Conservation (phyloP, 2,113 vertebrate genomes). For the Platichthys flesus region DNA sequence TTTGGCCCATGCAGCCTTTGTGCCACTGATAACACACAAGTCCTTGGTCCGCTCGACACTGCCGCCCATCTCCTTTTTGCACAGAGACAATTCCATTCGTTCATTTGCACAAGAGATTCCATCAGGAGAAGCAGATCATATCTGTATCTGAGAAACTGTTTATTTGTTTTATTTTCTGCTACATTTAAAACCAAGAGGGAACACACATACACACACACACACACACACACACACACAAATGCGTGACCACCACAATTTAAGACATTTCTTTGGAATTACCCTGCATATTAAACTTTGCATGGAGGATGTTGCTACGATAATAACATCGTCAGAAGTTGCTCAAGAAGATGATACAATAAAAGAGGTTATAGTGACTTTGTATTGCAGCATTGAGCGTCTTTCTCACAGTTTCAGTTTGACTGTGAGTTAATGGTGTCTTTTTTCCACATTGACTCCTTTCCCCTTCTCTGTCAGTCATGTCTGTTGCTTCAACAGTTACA, state of each 20-base stretch:
- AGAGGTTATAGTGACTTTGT: neutral
- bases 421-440: conserved; percentile 2
- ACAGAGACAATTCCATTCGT: conserved; percentile 52
- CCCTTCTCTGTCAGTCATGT: no score
- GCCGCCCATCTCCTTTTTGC: conserved; percentile 46
- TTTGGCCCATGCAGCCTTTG: neutral
- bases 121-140: conserved; percentile 66
- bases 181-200: conserved; percentile 54
- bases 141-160: conserved; percentile 66
- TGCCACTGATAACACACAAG: conserved; percentile 4
- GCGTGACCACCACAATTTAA: neutral
- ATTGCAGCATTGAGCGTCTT: no score
- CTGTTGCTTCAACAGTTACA: conserved; percentile 53
- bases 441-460: conserved; percentile 37
- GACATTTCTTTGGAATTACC: conserved; percentile 5
- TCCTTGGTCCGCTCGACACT: neutral
- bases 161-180: conserved; percentile 70
- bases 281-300: neutral
- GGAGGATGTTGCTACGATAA: neutral
- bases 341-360: neutral
- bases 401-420: neutral
- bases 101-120: conserved; percentile 63
- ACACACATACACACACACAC: conserved; percentile 2
- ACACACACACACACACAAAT: no score
- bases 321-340: neutral